Evolutionary conservation across 2,797 vertebrate species (phyloP), one percentile per base, ranked within the genome.

Genomic region (Manis crassicaudata): DNA sequence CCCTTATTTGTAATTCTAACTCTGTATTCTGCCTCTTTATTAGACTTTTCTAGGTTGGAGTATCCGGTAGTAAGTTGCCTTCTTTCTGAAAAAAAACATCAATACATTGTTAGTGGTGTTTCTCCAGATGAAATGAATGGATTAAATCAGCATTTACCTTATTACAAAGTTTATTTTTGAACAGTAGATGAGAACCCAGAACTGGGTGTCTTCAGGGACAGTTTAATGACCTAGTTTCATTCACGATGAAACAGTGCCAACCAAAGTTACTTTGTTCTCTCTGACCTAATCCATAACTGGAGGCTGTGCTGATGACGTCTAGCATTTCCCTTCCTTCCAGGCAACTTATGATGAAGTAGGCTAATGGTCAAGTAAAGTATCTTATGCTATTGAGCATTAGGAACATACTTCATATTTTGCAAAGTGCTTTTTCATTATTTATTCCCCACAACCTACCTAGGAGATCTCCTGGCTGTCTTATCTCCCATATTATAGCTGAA

Each of bases 391-490:
- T 91, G 88, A 95, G 85, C 16, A 0, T 94, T 95, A 88, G 83
- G 88, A 94, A 90, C 90, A 96, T 97, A 93, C 93, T 85, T 97
- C 80, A 96, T 95, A 79, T 83, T 96, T 97, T 96, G 79, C 72
- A 96, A 96, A 97, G 92, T 97, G 95, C 81, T 97, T 95, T 97
- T 95, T 96, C 96, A 95, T 97, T 97, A 98, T 96, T 96, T 97
- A 96, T 97, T 95, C 96, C 94, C 95, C 83, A 91, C 82, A 87
- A 54, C 96, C 70, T 94, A 96, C 95, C 86, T 97, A 89, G 75
- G 94, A 97, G 92, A 96, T 96, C 80, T 93, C 92, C 62, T 95
- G 67, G 88, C 96, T 98, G 96, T 91, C 95, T 95, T 90, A 93
- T 96, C 84, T 96, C 63, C 73, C 85, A 92, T 92, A 90, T 60